These are phyloP conservation scores for Oxyura jamaicensis DNA, from an alignment of 2,113 vertebrate species.

Conservation along the genomic window DNA sequence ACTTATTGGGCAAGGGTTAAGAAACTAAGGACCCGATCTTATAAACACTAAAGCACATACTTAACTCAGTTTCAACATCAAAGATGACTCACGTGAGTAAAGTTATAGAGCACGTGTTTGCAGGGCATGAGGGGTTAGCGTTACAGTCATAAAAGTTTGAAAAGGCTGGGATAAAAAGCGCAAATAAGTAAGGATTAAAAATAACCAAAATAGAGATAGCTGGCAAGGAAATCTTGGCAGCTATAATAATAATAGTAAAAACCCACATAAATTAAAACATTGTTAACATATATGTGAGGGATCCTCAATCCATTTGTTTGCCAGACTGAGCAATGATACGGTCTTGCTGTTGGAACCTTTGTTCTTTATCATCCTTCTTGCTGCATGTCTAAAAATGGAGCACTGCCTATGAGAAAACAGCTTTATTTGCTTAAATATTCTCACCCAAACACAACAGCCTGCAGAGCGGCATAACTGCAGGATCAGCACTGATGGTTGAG, in stretches of 20 bases:
- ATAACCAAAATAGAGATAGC: slow-evolving; percentile 29
- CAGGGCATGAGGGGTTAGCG: slow-evolving; percentile 24
- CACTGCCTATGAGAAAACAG: background rate
- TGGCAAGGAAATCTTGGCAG: slow-evolving; percentile 56
- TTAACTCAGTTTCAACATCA: slow-evolving; percentile 44
- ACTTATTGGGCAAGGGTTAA: slow-evolving; percentile 53
- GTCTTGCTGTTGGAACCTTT: slow-evolving; percentile 8
- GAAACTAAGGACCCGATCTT: slow-evolving; percentile 28
- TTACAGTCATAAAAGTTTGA: background rate
- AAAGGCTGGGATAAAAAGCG: background rate
- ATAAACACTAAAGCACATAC: slow-evolving; percentile 43
- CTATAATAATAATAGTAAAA: slow-evolving; percentile 24
- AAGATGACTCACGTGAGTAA: background rate
- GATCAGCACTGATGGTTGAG: background rate
- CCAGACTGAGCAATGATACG: background rate
- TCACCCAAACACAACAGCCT: background rate
- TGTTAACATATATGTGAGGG: background rate
- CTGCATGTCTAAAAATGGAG: background rate
- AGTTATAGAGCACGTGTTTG: slow-evolving; percentile 25
- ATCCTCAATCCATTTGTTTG: background rate
- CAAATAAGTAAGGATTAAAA: slow-evolving; percentile 66
- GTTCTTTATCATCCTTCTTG: background rate
- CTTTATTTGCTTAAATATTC: background rate
- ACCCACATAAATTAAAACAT: slow-evolving; percentile 8
- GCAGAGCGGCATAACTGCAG: background rate